A percentile compares a stretch with the other conserved stretches of the same genome.
phyloP scores from a whole-genome alignment of 2,113 vertebrate species.

The Pao palembangensis region DNA sequence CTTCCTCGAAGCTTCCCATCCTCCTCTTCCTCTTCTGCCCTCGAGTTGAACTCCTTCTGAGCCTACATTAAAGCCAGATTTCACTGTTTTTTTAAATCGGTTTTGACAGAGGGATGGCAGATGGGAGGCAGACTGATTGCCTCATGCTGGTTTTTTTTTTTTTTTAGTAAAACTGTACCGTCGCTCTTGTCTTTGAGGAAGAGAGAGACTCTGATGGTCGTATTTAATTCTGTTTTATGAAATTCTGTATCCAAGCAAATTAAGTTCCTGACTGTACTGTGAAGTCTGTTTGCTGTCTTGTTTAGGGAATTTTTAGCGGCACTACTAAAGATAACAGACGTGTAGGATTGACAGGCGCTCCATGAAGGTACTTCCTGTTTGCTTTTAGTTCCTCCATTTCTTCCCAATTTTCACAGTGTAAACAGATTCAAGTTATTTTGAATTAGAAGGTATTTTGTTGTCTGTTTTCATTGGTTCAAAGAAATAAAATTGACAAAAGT shows the following conservation, averaged over 20 bases:
- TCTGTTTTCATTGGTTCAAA: too few species aligned
- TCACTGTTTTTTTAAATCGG: constrained; percentile 17
- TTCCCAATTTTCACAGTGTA: neutral
- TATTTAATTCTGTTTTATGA: neutral
- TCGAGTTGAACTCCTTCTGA: constrained; percentile 38
- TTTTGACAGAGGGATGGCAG: constrained; percentile 37
- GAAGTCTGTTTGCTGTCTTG: neutral
- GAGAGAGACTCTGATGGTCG: too few species aligned
- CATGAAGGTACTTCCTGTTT: constrained; percentile 51
- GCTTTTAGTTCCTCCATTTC: constrained; percentile 20
- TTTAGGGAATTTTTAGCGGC: constrained; percentile 5
- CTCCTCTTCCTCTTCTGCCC: constrained; percentile 41
- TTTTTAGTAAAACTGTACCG: constrained; percentile 4
- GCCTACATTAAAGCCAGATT: constrained; percentile 30
- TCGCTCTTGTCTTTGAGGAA: too few species aligned
- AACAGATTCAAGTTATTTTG: too few species aligned
- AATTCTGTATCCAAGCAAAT: neutral
- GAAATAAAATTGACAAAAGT: too few species aligned
- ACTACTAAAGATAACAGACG: constrained; percentile 4
- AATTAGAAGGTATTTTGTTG: too few species aligned
- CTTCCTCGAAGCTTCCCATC: constrained; percentile 35
- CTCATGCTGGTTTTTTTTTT: neutral
- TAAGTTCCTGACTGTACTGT: too few species aligned
- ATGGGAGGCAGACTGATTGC: constrained; percentile 18
- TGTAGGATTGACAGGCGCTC: constrained; percentile 23